These are phyloP conservation scores for Menura novaehollandiae DNA, from an alignment of 2,113 vertebrate species.

Conservation along the genomic window DNA sequence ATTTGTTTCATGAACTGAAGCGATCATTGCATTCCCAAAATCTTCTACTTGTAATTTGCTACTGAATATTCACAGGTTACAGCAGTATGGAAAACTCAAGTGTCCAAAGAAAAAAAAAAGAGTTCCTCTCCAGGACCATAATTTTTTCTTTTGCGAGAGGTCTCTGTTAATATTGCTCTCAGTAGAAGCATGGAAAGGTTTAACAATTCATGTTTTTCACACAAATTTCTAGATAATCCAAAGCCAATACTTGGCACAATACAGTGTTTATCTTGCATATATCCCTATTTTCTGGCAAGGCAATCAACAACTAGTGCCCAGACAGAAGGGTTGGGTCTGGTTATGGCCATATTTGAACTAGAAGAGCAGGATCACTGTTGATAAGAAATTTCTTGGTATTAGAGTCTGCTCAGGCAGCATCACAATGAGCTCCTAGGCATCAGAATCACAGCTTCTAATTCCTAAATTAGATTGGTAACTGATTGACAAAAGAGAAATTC, in stretches of 20 bases:
- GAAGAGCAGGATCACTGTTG: background rate
- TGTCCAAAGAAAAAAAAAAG: background rate
- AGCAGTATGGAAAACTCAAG: background rate
- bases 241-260: background rate
- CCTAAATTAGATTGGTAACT: background rate
- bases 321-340: background rate
- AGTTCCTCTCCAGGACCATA: fast-evolving
- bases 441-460: background rate
- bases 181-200: background rate
- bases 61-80: background rate
- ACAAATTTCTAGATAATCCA: background rate
- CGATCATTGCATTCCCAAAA: background rate
- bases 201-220: background rate
- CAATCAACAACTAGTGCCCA: background rate
- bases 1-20: background rate
- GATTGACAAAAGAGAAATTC: background rate
- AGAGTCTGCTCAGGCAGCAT: background rate
- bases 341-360: background rate
- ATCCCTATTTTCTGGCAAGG: background rate
- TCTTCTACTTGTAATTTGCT: background rate
- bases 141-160: background rate
- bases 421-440: background rate
- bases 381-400: background rate
- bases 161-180: background rate
- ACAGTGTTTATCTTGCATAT: background rate